Conservation (phyloP, 2,113 vertebrate species). For the Lasiurus borealis region DNA sequence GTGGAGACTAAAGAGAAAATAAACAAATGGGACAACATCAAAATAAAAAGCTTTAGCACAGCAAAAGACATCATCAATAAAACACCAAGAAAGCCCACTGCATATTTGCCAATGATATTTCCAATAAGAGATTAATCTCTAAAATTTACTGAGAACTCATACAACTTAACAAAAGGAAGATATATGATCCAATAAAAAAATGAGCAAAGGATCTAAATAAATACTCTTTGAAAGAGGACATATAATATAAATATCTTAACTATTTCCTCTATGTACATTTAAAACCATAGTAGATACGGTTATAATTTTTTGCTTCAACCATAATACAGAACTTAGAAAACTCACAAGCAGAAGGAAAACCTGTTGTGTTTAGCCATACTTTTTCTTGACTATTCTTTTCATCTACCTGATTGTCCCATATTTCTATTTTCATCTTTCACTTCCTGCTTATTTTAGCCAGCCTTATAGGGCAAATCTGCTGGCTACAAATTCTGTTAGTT, state of each 20-base stretch:
- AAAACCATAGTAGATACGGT: background rate
- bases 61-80: no score
- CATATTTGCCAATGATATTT: no score
- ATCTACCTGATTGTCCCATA: background rate
- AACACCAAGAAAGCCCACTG: no score
- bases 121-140: no score
- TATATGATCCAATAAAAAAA: no score
- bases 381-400: background rate
- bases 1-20: no score
- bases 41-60: no score
- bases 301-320: constrained; percentile 48
- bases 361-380: background rate
- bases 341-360: background rate
- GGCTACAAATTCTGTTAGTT: background rate
- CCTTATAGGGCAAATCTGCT: background rate
- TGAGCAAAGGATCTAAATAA: no score
- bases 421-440: background rate
- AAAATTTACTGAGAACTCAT: no score
- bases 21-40: no score
- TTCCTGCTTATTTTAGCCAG: background rate
- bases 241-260: background rate
- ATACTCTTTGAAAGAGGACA: no score
- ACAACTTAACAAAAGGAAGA: no score
- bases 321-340: background rate
- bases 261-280: background rate